Evolutionary conservation across 2,113 vertebrate genomes (phyloP).

Genomic region (Alaudala cheleensis): DNA sequence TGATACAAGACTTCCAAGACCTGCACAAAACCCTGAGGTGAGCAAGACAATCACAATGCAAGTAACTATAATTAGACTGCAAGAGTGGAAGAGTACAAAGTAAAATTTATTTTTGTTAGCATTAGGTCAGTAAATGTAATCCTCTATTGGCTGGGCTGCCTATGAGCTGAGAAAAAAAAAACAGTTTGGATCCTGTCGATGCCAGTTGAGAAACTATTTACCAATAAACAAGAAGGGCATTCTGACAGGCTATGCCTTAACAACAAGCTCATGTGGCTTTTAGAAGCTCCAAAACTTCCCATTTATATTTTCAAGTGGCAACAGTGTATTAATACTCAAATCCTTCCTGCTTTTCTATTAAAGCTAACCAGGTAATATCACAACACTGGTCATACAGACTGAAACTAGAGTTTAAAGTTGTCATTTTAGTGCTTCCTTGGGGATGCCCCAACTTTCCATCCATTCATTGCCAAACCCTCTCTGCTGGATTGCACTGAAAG

Average conservation of each 20-base stretch:
- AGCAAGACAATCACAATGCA: background rate
- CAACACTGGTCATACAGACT: background rate
- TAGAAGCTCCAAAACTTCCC: background rate
- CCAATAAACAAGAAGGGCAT: background rate
- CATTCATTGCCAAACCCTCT: background rate
- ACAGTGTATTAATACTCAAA: background rate
- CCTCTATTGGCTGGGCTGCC: background rate
- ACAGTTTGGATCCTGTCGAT: background rate
- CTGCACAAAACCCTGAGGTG: background rate
- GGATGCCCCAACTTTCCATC: background rate
- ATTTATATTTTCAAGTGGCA: background rate
- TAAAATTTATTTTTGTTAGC: conserved; percentile 28
- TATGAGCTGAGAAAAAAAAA: background rate
- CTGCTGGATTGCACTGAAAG: background rate
- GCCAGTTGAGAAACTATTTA: background rate
- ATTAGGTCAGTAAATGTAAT: conserved; percentile 2
- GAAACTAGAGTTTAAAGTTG: background rate
- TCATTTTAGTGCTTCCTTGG: background rate
- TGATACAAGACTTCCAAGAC: background rate
- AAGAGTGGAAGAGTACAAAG: conserved; percentile 18
- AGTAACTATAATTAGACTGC: conserved; percentile 28
- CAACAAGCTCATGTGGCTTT: background rate
- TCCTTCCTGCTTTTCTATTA: background rate
- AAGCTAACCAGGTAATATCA: background rate
- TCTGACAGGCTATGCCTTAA: background rate